A percentile compares a stretch with the other conserved stretches of the same genome.
Evolutionary conservation across 2,113 vertebrate genomes (phyloP).

Genomic region (Acanthisitta chloris): DNA sequence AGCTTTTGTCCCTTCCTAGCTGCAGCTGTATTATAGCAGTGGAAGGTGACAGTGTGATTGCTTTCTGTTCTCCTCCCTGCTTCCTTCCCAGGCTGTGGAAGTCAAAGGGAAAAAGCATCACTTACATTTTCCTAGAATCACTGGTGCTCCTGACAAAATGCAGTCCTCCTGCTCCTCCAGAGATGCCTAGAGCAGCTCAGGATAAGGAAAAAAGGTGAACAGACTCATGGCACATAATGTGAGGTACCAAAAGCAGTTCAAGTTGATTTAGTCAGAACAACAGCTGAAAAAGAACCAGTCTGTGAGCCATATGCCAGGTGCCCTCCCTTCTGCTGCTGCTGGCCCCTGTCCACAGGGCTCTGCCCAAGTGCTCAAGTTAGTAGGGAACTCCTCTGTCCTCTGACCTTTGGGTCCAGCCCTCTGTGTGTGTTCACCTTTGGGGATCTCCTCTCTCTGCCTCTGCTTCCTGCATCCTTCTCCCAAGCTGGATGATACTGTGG

Average conservation of each 20-base stretch:
- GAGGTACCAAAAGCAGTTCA: neutral
- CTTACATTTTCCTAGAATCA: neutral
- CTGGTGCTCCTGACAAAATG: neutral
- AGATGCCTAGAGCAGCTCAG: neutral
- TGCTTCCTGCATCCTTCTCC: neutral
- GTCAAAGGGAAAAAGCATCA: neutral
- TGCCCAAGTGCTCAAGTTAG: neutral
- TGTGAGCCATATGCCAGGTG: neutral
- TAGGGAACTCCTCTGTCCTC: neutral
- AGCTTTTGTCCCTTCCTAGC: neutral
- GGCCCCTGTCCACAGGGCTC: neutral
- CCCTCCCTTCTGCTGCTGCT: neutral
- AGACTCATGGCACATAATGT: neutral
- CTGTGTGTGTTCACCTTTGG: neutral
- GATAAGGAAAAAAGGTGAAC: neutral
- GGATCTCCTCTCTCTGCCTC: neutral
- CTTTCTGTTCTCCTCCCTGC: neutral
- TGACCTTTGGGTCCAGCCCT: neutral
- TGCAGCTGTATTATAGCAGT: neutral
- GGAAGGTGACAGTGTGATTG: neutral
- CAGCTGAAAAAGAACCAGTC: accelerated
- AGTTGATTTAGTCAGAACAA: neutral
- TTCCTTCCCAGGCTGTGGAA: neutral
- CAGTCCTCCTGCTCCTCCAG: neutral
- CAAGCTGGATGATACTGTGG: accelerated